Evolutionary conservation across 2,113 vertebrate species (phyloP).

Genomic region (Motacilla alba): DNA sequence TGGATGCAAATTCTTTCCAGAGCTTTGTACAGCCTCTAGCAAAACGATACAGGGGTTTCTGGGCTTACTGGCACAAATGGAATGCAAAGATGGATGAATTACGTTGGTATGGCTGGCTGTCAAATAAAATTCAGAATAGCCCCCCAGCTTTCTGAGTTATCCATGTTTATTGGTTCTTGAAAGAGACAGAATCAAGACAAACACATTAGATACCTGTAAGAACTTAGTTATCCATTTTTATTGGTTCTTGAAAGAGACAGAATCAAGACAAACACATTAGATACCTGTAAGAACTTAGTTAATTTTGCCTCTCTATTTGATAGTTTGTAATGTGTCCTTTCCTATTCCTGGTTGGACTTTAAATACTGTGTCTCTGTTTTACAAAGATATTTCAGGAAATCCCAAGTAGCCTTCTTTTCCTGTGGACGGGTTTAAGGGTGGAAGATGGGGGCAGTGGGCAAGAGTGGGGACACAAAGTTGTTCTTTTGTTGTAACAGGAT

Average conservation of each 20-base stretch:
- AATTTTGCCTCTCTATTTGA: not conserved
- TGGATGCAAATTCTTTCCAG: not conserved
- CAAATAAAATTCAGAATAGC: not conserved
- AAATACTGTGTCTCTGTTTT: not conserved
- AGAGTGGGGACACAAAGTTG: not conserved
- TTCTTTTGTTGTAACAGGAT: constrained; percentile 2
- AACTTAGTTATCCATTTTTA: not conserved
- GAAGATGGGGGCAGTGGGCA: not conserved
- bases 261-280: not conserved
- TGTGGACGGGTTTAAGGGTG: not conserved
- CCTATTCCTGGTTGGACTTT: not conserved
- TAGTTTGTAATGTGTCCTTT: not conserved
- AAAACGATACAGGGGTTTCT: not conserved
- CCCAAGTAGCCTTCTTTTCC: not conserved
- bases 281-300: not conserved
- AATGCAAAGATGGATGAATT: not conserved
- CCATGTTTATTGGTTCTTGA: not conserved
- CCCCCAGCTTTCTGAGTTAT: not conserved
- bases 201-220: not conserved
- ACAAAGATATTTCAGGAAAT: not conserved
- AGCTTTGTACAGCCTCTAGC: not conserved
- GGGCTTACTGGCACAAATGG: not conserved
- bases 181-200: not conserved
- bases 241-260: not conserved
- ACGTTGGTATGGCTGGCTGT: not conserved